phyloP scores from a whole-genome alignment of 2,797 vertebrate genomes.

The Enteromius paludinosus region DNA sequence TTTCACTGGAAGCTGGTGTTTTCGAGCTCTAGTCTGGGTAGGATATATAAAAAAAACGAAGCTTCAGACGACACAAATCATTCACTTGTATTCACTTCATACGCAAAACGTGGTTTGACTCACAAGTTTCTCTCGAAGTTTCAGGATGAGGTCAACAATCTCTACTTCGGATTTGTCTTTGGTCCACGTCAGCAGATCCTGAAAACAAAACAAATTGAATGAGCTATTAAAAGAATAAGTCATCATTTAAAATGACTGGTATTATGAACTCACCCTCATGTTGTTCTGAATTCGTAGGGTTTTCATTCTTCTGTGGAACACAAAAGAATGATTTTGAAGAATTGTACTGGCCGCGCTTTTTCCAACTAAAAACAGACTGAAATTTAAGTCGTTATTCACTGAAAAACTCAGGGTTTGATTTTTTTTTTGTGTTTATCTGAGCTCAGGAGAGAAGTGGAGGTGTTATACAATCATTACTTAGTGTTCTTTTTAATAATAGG shows the following conservation, averaged over 20 bases:
- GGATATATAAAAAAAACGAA: neutral
- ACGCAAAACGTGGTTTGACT: slow-evolving; percentile 47
- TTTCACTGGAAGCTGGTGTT: slow-evolving; percentile 84
- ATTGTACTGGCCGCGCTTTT: neutral
- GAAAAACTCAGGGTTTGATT: neutral
- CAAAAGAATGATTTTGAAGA: slow-evolving; percentile 36
- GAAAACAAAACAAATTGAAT: neutral
- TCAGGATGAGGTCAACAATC: slow-evolving; percentile 90
- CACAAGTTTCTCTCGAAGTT: slow-evolving; percentile 92
- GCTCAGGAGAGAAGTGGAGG: neutral
- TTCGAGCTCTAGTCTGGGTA: slow-evolving; percentile 78
- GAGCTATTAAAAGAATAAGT: neutral
- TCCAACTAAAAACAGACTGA: slow-evolving; percentile 13
- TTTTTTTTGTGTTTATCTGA: neutral
- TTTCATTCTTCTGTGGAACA: slow-evolving; percentile 27
- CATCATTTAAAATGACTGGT: neutral
- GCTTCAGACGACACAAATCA: neutral
- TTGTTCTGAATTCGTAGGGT: neutral
- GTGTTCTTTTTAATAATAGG: neutral
- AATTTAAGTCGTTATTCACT: neutral
- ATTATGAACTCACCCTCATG: slow-evolving; percentile 10
- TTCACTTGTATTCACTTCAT: neutral
- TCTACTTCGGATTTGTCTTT: slow-evolving; percentile 95
- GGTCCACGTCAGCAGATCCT: slow-evolving; percentile 90
- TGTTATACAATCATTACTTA: neutral